Evolutionary conservation across 2,797 vertebrate species (phyloP).

Genomic region (Iguana delicatissima): DNA sequence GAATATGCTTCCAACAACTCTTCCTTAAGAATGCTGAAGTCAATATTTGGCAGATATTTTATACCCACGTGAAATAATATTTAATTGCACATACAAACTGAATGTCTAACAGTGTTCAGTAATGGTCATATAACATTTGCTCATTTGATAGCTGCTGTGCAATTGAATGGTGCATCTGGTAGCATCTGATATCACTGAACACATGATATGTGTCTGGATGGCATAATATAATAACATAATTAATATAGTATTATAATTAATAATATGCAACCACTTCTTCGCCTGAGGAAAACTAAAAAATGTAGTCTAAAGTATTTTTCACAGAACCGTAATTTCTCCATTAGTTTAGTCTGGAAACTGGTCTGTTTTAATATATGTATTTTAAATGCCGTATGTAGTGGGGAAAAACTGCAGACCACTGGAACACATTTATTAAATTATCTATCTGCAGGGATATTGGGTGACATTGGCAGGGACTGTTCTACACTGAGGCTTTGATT

Average conservation of each 20-base stretch:
- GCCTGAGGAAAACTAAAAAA: slow-evolving; percentile 91
- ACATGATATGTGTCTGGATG: no score
- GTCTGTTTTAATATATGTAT: slow-evolving; percentile 90
- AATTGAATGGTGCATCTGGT: no score
- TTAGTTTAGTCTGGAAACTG: slow-evolving; percentile 95
- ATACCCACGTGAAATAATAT: not conserved
- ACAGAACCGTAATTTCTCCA: slow-evolving; percentile 97
- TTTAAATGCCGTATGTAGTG: slow-evolving; percentile 86
- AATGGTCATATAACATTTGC: no score
- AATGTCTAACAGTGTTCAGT: not conserved
- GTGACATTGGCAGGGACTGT: no score
- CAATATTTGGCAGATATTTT: not conserved
- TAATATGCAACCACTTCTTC: slow-evolving; percentile 99
- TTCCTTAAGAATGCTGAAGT: not conserved
- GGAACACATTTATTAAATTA: slow-evolving; percentile 81
- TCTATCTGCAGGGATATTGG: no score
- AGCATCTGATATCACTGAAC: no score
- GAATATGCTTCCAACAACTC: not conserved
- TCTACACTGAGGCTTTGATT: no score
- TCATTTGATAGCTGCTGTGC: no score
- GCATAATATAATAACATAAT: no score
- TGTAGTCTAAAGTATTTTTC: slow-evolving; percentile 95
- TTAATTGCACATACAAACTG: not conserved
- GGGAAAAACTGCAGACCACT: slow-evolving; percentile 86
- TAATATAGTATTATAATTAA: slow-evolving; percentile 66